Percentiles rank a stretch among this genome's conserved stretches.
Evolutionary conservation across 2,888 invertebrate genomes (phyloP).

Genomic region (Hypsopygia costalis): DNA sequence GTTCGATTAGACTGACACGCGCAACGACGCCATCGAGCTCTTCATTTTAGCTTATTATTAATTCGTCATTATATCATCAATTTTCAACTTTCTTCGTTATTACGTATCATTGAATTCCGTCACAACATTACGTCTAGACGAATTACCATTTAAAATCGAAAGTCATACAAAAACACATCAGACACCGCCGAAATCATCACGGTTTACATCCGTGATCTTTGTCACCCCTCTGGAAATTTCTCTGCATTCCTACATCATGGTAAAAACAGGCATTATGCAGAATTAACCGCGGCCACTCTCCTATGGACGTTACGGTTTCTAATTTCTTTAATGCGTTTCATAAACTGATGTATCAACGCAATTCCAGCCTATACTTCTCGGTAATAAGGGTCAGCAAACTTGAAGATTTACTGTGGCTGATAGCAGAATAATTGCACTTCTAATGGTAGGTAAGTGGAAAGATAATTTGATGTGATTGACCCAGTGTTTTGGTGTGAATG

Average conservation of each 20-base stretch:
- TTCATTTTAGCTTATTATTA: too few relatives aligned
- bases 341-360: slow-evolving; percentile 7
- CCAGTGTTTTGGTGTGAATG: neutral
- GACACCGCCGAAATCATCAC: neutral
- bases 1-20: too few relatives aligned
- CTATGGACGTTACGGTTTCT: slow-evolving; percentile 13
- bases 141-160: too few relatives aligned
- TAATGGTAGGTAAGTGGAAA: neutral
- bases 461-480: neutral
- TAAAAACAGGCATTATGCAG: slow-evolving; percentile 4
- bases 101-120: too few relatives aligned
- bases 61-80: too few relatives aligned
- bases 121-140: too few relatives aligned
- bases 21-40: too few relatives aligned
- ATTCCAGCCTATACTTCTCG: slow-evolving; percentile 1
- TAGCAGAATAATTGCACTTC: neutral
- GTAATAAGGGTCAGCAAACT: neutral
- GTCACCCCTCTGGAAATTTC: slow-evolving; percentile 3
- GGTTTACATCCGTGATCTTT: slow-evolving; percentile 3
- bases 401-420: neutral
- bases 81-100: too few relatives aligned
- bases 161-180: neutral
- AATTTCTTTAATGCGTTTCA: slow-evolving; percentile 11
- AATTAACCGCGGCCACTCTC: slow-evolving; percentile 1
- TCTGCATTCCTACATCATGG: slow-evolving; percentile 1